Evolutionary conservation across 1,140 invertebrate genomes (phyloP).

Genomic region (Neoseiulus cucumeris): DNA sequence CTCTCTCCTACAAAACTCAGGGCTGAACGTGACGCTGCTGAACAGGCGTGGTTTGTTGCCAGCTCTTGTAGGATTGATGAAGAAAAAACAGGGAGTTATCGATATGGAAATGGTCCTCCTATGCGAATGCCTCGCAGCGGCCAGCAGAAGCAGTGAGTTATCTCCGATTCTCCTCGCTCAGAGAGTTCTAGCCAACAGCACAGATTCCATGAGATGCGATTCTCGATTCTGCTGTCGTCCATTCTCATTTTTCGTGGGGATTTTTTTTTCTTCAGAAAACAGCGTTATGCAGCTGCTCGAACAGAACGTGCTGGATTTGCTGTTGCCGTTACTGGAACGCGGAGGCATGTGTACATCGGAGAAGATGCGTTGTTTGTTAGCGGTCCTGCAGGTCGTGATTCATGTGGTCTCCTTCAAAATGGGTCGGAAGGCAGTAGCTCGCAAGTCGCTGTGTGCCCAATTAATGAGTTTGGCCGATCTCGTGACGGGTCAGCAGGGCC

Average conservation of each 20-base stretch:
- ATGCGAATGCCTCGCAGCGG: constrained; percentile 6
- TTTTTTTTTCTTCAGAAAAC: background rate
- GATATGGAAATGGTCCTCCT: constrained; percentile 8
- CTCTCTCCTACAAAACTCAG: background rate
- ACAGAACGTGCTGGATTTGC: background rate
- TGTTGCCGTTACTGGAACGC: constrained; percentile 1
- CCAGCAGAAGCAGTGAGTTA: background rate
- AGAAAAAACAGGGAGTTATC: background rate
- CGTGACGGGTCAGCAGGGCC: constrained; percentile 8
- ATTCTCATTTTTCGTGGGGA: background rate
- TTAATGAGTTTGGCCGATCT: constrained; percentile 4
- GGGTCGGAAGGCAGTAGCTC: constrained; percentile 6
- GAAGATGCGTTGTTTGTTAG: constrained; percentile 4
- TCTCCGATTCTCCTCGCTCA: background rate
- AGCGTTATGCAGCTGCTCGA: constrained; percentile 9
- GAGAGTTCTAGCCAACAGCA: background rate
- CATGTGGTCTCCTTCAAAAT: constrained; percentile 9
- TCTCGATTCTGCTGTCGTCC: background rate
- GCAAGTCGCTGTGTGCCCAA: background rate
- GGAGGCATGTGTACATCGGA: background rate
- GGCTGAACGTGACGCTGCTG: constrained; percentile 6
- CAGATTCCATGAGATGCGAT: background rate
- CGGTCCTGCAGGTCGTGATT: background rate
- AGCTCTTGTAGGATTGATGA: background rate
- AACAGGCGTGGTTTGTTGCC: background rate